These are phyloP conservation scores for Leucania comma DNA, from an alignment of 2,888 invertebrate genomes.

Conservation along the genomic window DNA sequence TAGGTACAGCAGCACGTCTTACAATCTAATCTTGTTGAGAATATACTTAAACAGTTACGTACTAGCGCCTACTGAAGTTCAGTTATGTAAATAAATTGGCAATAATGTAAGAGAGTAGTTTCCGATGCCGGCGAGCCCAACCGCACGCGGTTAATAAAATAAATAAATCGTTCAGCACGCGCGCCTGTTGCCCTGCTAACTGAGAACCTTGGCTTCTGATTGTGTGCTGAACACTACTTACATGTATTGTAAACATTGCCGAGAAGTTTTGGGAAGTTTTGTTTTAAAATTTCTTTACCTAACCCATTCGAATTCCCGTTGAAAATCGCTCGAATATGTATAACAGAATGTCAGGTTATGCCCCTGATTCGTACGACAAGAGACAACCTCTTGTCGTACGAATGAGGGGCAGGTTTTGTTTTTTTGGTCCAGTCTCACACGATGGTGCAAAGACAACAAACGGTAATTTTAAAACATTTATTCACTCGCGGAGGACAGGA, in stretches of 20 bases:
- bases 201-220: slow-evolving; percentile 77
- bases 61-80: slow-evolving; percentile 60
- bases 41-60: slow-evolving; percentile 46
- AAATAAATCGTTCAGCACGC: slow-evolving; percentile 82
- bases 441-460: neutral
- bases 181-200: slow-evolving; percentile 74
- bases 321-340: neutral
- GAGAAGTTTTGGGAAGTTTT: slow-evolving; percentile 58
- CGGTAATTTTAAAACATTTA: neutral
- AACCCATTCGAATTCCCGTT: neutral
- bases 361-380: too few species aligned
- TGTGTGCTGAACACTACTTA: slow-evolving; percentile 74
- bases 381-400: too few species aligned
- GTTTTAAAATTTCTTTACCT: slow-evolving; percentile 5
- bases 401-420: neutral
- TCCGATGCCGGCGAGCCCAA: slow-evolving; percentile 76
- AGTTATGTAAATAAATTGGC: slow-evolving; percentile 69
- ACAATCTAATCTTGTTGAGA: slow-evolving; percentile 47
- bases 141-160: slow-evolving; percentile 81
- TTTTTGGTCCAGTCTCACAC: neutral
- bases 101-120: slow-evolving; percentile 73
- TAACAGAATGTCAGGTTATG: neutral
- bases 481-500: neutral
- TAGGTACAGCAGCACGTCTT: slow-evolving; percentile 32
- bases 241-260: slow-evolving; percentile 77